Evolutionary conservation across 2,113 vertebrate species (phyloP), one percentile per base, ranked within the genome.

Genomic region (Solea senegalensis): DNA sequence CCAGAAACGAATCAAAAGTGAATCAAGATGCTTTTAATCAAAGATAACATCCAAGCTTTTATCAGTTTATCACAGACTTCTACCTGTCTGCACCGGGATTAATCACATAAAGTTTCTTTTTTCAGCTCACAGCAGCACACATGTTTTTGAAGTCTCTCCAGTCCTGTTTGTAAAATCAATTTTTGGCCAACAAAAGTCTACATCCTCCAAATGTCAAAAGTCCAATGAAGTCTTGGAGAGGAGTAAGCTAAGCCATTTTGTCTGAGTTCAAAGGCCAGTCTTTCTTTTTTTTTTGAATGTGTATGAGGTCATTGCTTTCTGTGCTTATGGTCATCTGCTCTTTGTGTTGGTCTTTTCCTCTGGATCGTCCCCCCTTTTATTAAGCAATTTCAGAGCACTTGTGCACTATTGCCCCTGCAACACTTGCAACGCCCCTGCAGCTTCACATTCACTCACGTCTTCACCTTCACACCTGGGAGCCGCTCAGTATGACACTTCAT

Each of bases 221-320:
- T 48, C 55, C 43, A 28, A 15, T 58, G 55, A 57, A 66, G 53
- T 26, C 69, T 64, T 64, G 52, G 39, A 60, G 7, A 41, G 52
- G 54, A 64, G 9, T 26, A 39, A 67, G 58, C 7, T 4, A 45
- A 43, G 27, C 21, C 8, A 41, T 69, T 69, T 63, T 74, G 58
- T 55, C 51, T 77, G 39, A 64, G 48, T 41, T 78, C 51, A 65
- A 74, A 66, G 55, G 21, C 43, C 67, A 68, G 62, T 14, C 59
- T 56, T 43, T 62, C 5, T 40, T 51, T 73, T 40, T 53, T 43
- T 67, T 45, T 76, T 62, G 57, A 74, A 75, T 88, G 81, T 28
- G 67, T 58, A 80, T 92, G 88, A 93, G 80, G 70, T 92, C 90
- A 91, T 72, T n/a, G 49, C 75, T 74, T 79, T 84, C 80, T 67